phyloP scores from a whole-genome alignment of 2,113 vertebrate species.

The Engystomops pustulosus region DNA sequence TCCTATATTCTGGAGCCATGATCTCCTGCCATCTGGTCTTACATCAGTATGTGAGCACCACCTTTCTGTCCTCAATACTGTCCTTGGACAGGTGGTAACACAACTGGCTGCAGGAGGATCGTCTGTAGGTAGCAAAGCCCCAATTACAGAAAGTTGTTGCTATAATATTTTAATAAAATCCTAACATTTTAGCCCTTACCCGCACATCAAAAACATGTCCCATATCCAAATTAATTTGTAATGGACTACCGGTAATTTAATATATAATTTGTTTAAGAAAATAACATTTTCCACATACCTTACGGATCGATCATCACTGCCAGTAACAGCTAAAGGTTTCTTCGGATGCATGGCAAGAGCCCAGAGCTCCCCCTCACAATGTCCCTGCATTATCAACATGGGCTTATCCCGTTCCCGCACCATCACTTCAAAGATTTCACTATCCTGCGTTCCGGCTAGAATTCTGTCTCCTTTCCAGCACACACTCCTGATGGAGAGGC shows the following conservation, averaged over 20 bases:
- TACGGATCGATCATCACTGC: constrained; percentile 93
- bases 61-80: no score
- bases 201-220: neutral
- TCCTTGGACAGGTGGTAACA: no score
- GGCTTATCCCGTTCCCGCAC: constrained; percentile 94
- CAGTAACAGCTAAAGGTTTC: constrained; percentile 91
- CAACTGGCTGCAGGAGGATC: no score
- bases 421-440: constrained; percentile 97
- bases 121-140: no score
- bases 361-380: constrained; percentile 98
- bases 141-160: no score
- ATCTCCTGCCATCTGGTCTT: no score
- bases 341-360: constrained; percentile 92
- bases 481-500: constrained; percentile 94
- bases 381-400: constrained; percentile 92
- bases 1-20: no score
- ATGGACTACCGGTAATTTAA: no score
- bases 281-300: constrained; percentile 70
- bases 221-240: no score
- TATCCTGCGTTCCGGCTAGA: constrained; percentile 94
- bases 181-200: no score
- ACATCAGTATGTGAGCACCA: no score
- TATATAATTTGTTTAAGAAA: neutral
- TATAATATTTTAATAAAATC: no score
- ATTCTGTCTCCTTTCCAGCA: constrained; percentile 95